Conservation (phyloP, 2,113 vertebrate species). For the Podiceps cristatus region DNA sequence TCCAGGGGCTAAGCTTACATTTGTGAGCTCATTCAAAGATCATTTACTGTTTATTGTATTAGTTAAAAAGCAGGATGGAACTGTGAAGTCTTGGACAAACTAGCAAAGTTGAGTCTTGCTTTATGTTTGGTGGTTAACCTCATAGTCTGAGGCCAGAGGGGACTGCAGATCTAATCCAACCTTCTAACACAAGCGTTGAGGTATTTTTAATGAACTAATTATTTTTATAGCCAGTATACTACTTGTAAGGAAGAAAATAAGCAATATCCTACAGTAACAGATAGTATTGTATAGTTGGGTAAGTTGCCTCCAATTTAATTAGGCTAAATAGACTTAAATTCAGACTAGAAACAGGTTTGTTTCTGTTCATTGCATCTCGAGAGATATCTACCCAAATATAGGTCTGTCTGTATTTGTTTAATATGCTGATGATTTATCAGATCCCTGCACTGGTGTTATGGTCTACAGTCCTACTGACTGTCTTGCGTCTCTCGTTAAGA, state of each 20-base stretch:
- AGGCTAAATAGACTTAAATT: neutral
- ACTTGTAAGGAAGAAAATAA: neutral
- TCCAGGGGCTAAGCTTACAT: neutral
- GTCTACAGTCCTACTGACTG: neutral
- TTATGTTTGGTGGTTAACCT: neutral
- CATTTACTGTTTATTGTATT: neutral
- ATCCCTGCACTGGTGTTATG: fast-evolving
- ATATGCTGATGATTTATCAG: neutral
- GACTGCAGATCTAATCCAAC: neutral
- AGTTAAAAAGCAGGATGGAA: neutral
- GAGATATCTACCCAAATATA: neutral
- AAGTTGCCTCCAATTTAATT: neutral
- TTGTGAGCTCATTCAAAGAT: neutral
- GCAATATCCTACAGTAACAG: neutral
- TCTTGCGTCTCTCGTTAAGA: neutral
- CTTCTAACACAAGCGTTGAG: neutral
- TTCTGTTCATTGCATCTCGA: neutral
- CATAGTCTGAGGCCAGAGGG: neutral
- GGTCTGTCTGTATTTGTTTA: neutral
- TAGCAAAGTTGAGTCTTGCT: neutral
- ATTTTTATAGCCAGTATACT: neutral
- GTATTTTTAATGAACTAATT: neutral
- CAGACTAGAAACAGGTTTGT: neutral
- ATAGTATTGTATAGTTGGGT: neutral
- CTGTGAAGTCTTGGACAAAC: neutral